These are phyloP conservation scores for Sparus aurata DNA, from an alignment of 2,797 vertebrate genomes.

Conservation along the genomic window DNA sequence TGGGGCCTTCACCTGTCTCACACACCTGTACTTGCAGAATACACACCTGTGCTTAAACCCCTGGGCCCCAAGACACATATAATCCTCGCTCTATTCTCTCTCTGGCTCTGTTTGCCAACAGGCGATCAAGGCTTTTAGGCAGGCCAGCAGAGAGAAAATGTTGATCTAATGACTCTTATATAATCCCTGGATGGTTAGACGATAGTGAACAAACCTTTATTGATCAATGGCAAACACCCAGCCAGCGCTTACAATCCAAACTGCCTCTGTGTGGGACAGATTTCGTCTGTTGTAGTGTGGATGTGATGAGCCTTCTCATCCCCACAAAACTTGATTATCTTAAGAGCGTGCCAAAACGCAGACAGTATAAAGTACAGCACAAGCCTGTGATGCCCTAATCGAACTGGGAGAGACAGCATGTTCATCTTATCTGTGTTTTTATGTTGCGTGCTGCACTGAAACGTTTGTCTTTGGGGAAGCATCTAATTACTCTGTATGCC, in stretches of 20 bases:
- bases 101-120: constrained; percentile 60
- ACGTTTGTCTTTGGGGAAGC: constrained; percentile 51
- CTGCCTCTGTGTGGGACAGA: constrained; percentile 19
- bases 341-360: constrained; percentile 42
- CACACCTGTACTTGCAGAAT: constrained; percentile 79
- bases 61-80: constrained; percentile 46
- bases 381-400: constrained; percentile 31
- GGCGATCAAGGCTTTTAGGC: constrained; percentile 47
- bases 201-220: constrained; percentile 49
- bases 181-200: constrained; percentile 54
- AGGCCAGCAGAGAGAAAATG: constrained; percentile 37
- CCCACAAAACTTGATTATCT: constrained; percentile 50
- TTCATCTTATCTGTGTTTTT: constrained; percentile 67
- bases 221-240: constrained; percentile 49
- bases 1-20: constrained; percentile 75
- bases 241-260: constrained; percentile 14
- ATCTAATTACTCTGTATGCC: constrained; percentile 50
- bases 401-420: constrained; percentile 31
- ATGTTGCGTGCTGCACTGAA: constrained; percentile 59
- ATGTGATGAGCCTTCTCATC: constrained; percentile 50
- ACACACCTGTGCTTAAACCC: constrained; percentile 75
- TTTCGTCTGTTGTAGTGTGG: constrained; percentile 28
- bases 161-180: constrained; percentile 58
- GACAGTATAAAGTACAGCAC: constrained; percentile 30
- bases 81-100: constrained; percentile 51